Evolutionary conservation across 2,797 vertebrate species (phyloP).

Genomic region (Xerus rutilus): DNA sequence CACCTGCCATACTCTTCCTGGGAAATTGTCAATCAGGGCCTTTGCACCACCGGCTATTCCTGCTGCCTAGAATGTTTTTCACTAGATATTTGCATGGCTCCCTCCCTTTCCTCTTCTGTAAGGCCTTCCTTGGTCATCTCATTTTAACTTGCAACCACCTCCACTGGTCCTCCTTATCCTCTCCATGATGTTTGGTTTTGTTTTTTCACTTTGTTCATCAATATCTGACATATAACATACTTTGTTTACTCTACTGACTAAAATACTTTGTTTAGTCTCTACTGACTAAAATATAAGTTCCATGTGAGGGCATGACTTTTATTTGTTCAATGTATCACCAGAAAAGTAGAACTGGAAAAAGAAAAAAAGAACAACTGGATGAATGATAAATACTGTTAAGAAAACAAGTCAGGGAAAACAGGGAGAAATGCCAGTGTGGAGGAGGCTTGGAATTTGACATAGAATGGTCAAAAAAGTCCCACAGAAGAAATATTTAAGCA

Average conservation of each 20-base stretch:
- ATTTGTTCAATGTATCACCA: neutral
- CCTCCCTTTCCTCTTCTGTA: neutral
- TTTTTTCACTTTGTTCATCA: neutral
- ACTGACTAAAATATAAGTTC: conserved; percentile 46
- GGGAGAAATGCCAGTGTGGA: no score
- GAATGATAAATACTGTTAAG: neutral
- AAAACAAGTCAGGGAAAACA: neutral
- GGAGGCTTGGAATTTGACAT: neutral
- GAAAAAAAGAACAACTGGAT: conserved; percentile 1
- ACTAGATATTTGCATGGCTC: neutral
- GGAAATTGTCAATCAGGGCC: neutral
- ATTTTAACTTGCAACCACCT: conserved; percentile 17
- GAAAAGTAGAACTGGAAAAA: neutral
- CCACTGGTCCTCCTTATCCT: neutral
- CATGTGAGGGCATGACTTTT: neutral
- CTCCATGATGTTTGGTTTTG: neutral
- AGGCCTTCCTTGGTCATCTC: neutral
- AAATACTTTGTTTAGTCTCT: conserved; percentile 37
- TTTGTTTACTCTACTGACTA: conserved; percentile 32
- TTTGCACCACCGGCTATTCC: neutral
- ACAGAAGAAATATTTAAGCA: neutral
- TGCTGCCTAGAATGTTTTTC: neutral
- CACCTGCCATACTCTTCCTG: neutral
- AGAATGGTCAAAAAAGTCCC: neutral
- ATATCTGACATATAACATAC: neutral